These are phyloP conservation scores for Neoascia interrupta DNA, from an alignment of 2,888 invertebrate genomes.

Conservation along the genomic window DNA sequence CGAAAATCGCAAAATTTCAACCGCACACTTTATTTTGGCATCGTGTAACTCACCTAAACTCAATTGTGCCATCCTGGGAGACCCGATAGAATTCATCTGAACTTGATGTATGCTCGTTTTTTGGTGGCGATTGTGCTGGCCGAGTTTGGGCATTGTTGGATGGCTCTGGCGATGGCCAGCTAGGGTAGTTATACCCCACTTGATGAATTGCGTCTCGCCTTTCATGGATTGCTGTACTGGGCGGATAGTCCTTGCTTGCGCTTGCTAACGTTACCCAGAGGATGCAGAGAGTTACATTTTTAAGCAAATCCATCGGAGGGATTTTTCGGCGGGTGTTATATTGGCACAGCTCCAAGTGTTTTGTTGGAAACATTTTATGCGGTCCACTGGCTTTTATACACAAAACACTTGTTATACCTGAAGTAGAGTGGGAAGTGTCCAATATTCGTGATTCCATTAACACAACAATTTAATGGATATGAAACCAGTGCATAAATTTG, in stretches of 20 bases:
- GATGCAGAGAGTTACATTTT: slow-evolving; percentile 21
- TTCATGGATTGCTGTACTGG: slow-evolving; percentile 25
- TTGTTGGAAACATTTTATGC: not conserved
- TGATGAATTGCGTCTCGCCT: slow-evolving; percentile 58
- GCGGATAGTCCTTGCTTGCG: slow-evolving; percentile 13
- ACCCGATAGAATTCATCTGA: slow-evolving; percentile 49
- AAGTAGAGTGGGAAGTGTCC: not conserved
- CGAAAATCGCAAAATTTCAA: slow-evolving; percentile 2
- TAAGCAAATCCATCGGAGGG: slow-evolving; percentile 21
- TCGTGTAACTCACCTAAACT: slow-evolving; percentile 51
- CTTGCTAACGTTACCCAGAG: slow-evolving; percentile 9
- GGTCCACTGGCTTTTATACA: slow-evolving; percentile 34
- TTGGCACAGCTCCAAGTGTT: slow-evolving; percentile 37
- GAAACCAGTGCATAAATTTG: slow-evolving; percentile 42
- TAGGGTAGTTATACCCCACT: slow-evolving; percentile 29
- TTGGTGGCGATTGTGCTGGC: not conserved
- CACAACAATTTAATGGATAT: slow-evolving; percentile 31
- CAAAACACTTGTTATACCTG: slow-evolving; percentile 12
- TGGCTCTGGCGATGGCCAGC: slow-evolving; percentile 5
- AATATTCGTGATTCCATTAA: slow-evolving; percentile 48
- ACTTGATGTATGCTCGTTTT: slow-evolving; percentile 28
- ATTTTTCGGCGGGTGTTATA: not conserved
- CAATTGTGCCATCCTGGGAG: slow-evolving; percentile 26
- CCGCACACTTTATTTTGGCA: not conserved
- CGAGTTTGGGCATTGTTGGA: not conserved